These are phyloP conservation scores for Pseudomyrmex flavicornis DNA, from an alignment of 1,140 invertebrate genomes.

Conservation along the genomic window DNA sequence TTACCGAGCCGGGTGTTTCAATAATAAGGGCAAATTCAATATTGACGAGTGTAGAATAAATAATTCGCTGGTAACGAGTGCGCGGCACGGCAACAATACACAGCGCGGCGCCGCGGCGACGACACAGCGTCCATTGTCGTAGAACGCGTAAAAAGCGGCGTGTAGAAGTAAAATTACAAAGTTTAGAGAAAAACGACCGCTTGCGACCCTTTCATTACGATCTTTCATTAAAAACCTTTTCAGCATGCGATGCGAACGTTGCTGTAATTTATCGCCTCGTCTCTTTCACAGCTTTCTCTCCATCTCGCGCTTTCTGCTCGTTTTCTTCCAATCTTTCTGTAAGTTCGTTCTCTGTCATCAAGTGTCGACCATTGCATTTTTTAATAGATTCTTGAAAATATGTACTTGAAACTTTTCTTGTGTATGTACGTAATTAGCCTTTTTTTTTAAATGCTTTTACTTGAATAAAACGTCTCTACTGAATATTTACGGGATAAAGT, in stretches of 20 bases:
- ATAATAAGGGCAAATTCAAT: slow-evolving; percentile 50
- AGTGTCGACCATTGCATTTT: slow-evolving; percentile 5
- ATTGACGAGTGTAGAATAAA: slow-evolving; percentile 54
- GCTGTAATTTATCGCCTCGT: slow-evolving; percentile 6
- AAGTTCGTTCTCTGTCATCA: not conserved
- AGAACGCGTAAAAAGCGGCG: slow-evolving; percentile 1
- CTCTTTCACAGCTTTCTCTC: not conserved
- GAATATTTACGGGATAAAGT: slow-evolving; percentile 11
- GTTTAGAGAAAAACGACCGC: not conserved
- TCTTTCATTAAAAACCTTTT: slow-evolving; percentile 20
- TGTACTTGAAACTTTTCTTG: not conserved
- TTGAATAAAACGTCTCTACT: not conserved
- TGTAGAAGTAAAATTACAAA: slow-evolving; percentile 9
- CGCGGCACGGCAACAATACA: not conserved
- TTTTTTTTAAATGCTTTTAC: not conserved
- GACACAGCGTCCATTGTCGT: not conserved
- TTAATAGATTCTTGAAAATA: slow-evolving; percentile 1
- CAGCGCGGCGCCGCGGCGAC: too few species aligned
- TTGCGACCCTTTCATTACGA: slow-evolving; percentile 12
- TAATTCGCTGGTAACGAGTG: slow-evolving; percentile 48
- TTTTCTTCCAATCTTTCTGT: not conserved
- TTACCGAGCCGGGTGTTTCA: slow-evolving; percentile 37
- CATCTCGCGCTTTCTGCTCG: not conserved
- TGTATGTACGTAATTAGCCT: slow-evolving; percentile 13
- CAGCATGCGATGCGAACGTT: not conserved